A percentile compares a stretch with the other conserved stretches of the same genome.
phyloP scores from a whole-genome alignment of 2,113 vertebrate genomes.

The Oreochromis niloticus region DNA sequence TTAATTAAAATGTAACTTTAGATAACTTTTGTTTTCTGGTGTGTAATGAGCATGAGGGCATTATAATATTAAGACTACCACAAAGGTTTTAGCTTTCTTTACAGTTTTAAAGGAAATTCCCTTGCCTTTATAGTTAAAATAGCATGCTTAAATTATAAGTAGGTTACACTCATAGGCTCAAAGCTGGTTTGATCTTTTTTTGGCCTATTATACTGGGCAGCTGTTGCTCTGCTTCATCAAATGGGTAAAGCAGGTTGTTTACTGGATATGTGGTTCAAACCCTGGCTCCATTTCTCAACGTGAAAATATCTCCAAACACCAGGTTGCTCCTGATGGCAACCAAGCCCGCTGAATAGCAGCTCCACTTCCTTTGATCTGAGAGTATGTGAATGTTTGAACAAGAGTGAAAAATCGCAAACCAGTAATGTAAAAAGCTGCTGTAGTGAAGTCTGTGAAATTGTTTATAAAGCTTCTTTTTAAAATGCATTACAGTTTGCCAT shows the following conservation, averaged over 20 bases:
- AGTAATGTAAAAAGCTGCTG: background rate
- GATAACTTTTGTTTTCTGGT: background rate
- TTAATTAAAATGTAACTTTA: background rate
- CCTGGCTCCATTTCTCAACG: background rate
- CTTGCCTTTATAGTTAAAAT: background rate
- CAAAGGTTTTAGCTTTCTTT: background rate
- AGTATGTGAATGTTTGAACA: background rate
- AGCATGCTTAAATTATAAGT: background rate
- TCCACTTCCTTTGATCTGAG: background rate
- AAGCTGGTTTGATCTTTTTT: background rate
- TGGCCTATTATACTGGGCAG: background rate
- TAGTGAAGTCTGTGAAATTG: background rate
- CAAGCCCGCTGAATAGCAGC: background rate
- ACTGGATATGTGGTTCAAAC: background rate
- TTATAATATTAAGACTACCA: background rate
- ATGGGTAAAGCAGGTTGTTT: background rate
- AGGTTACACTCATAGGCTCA: background rate
- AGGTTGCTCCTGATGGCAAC: background rate
- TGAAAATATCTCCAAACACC: background rate
- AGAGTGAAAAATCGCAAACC: background rate
- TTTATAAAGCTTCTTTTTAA: background rate
- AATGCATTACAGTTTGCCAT: background rate
- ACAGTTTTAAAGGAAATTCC: background rate
- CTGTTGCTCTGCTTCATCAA: background rate
- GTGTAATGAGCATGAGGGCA: background rate